Base-by-base conservation (phyloP, 1,140 invertebrate genomes). In the Aphis craccivora region DNA sequence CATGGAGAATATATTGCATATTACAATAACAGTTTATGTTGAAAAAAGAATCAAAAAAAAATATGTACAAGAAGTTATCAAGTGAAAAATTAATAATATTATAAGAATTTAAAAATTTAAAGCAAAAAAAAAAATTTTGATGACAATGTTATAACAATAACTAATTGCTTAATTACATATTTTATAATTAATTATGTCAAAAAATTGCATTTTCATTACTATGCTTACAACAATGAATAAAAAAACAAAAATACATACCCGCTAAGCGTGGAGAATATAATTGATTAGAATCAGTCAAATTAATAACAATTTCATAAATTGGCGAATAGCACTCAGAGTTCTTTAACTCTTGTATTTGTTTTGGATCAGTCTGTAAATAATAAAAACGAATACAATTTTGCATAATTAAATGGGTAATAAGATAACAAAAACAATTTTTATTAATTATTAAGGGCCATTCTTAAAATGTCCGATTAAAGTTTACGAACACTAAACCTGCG, bases 281-380 rank as follows among this genome's bases (percentile, higher is more conserved):
- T 81, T 91, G 23, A 88, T 94, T 90, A 87, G 91, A 86, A 87
- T 90, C 92, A 25, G 90, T 51, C 51, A 94, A 94, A 94, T 95
- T 94, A 94, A 95, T 95, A 67, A 96, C 90, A 94, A 96, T 95
- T 94, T 95, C 95, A 94, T 95, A 96, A n/a, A 95, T 94, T 91
- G 94, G 94, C 93, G 95, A 95, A 93, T 95, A 96, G 94, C 94
- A 95, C 67, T 94, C 94, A 94, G 94, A 95, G 53, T 94, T 94
- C 94, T 94, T 95, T 91, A 95, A 93, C 53, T 94, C 94, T 40
- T 94, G 94, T 94, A 95, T 95, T 94, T 95, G 95, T 53, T 95
- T 94, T 43, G 94, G 55, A 94, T 95, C 94, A 93, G 94, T 95
- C 95, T 95, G 90, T 35, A 95, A 95, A 93, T n/a, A 89, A 53